Base-by-base conservation (phyloP, 2,888 invertebrate genomes). In the Eretmocerus hayati region DNA sequence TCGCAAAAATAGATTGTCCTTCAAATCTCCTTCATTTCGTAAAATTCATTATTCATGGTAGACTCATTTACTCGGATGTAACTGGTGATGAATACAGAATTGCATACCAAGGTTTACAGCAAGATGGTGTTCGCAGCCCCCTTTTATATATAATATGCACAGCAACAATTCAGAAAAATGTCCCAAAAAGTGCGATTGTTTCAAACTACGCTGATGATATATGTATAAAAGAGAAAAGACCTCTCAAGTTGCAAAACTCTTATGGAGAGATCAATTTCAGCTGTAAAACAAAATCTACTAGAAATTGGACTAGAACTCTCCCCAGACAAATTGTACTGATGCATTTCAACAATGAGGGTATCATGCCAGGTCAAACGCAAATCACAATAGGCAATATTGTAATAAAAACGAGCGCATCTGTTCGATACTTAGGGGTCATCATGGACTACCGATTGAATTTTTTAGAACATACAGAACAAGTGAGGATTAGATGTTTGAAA, bases 171-270 rank as follows among this genome's bases (percentile, higher is more conserved):
- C 3, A 20, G 2, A 38, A 32, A n/a, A 30, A 42, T 13, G n/a
- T 23, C 5, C 19, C 38, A 3, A 32, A 42, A 23, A 2, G 9
- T 1, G 13, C 19, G 2, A 22, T 11, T 26, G 18, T 40, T 2
- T 43, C 47, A 0, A 15, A 42, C 22, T 48, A 48, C 19, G 46
- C 52, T 16, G 52, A 52, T 32, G 48, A 52, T 35, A 26, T 26
- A 26, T 6, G 26, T 11, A 26, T 26, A 6, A 2, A 15, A 38
- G 11, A 31, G 15, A 11, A 3, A 39, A 16, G 42, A 15, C 5
- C 21, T 26, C 3, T 48, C 15, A 39, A 23, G 22, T 23, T 13
- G n/a, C 6, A 23, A 8, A 13, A 1, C 26, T 5, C n/a, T 39
- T 11, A 11, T 11, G 26, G 26, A 22, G 21, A 39, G 6, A 16